Evolutionary conservation across 2,113 vertebrate genomes (phyloP), one percentile per base, ranked within the genome.

Genomic region (Pan troglodytes): DNA sequence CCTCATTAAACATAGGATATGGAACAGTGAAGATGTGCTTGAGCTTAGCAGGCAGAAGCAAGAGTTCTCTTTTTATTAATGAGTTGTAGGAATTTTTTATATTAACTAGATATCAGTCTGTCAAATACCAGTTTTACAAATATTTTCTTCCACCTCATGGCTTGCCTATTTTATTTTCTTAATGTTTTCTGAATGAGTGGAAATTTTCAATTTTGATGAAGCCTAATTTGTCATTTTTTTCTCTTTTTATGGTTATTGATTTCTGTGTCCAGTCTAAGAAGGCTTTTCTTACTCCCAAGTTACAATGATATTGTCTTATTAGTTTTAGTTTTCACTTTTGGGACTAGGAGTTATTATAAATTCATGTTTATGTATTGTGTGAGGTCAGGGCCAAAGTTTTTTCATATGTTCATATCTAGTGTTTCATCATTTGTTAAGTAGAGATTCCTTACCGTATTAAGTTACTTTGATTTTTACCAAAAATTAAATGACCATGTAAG

Each of bases 181-280:
- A 43, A n/a, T 88, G 17, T 78, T 67, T 78, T 78, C 61, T 40
- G 22, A 32, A 38, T 96, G 59, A 38, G 17, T 8, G 70, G 27
- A 80, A 64, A 40, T 22, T 81, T 86, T 52, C 67, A 52, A 48
- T 94, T 90, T 90, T 75, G 45, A 81, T 80, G n/a, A 96, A 73
- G 18, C 7, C 50, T 52, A 45, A 45, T 81, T 67, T 75, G 50
- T 83, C 6, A 30, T 52, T 35, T 86, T 72, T 85, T 89, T 86
- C 16, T 86, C 27, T 64, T 81, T 90, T 75, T 81, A 50, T 55
- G 45, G 22, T 35, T 81, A 67, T 48, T 72, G 23, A 86, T 81
- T 90, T 86, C 38, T 73, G 18, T 57, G 55, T 90, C 32, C 45
- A 86, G 30, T 50, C 30, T 90, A 73, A 64, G 52, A 73, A 80